phyloP scores from a whole-genome alignment of 2,113 vertebrate genomes.

The Leucoraja erinaceus region DNA sequence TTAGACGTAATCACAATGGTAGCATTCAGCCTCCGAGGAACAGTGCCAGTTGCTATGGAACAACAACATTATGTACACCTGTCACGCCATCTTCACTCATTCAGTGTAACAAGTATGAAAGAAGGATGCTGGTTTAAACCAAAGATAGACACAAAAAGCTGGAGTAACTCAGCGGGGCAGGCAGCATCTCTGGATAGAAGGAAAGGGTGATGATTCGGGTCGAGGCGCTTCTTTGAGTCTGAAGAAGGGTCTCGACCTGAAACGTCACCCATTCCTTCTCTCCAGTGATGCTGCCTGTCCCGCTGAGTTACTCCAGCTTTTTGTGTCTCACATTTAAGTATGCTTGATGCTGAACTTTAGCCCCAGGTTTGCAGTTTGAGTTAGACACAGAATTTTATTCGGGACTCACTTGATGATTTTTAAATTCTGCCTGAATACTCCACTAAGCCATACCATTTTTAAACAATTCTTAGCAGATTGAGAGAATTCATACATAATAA shows the following conservation, averaged over 20 bases:
- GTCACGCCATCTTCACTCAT: neutral
- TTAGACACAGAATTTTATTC: neutral
- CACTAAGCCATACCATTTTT: neutral
- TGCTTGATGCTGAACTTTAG: neutral
- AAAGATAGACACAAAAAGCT: no score
- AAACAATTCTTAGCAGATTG: neutral
- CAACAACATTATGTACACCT: neutral
- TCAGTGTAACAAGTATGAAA: neutral
- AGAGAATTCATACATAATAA: neutral
- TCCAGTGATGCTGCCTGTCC: no score
- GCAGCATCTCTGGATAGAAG: no score
- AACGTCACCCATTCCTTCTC: no score
- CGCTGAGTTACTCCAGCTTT: no score
- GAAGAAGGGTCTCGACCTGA: no score
- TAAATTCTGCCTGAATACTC: neutral
- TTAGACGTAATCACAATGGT: neutral
- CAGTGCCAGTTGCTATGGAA: neutral
- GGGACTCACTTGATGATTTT: neutral
- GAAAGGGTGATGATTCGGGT: no score
- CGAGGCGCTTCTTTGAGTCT: no score
- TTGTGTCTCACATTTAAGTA: neutral
- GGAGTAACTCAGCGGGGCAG: no score
- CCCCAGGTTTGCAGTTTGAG: neutral
- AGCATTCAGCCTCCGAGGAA: neutral
- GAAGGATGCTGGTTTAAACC: no score